phyloP scores from a whole-genome alignment of 2,797 vertebrate genomes.

The Neopelma chrysocephalum region DNA sequence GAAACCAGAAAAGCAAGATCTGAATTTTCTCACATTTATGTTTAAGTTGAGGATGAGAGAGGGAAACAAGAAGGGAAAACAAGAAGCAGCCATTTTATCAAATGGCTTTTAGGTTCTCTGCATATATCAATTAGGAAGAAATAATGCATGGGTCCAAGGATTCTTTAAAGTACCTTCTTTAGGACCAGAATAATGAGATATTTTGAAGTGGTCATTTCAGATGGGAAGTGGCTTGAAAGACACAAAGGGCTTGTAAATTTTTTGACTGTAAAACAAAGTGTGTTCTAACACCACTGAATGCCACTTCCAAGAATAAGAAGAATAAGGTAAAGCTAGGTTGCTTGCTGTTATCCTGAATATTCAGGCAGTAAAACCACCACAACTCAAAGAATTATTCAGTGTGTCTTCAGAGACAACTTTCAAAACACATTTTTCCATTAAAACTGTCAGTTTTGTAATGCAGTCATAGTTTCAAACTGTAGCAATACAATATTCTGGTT shows the following conservation, averaged over 20 bases:
- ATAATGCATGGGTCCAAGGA: background rate
- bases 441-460: conserved; percentile 61
- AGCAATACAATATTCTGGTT: conserved; percentile 40
- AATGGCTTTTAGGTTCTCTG: background rate
- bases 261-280: conserved; percentile 7
- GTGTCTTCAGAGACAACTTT: conserved; percentile 64
- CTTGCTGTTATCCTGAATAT: conserved; percentile 18
- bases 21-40: background rate
- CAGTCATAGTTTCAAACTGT: conserved; percentile 62
- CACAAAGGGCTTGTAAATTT: background rate
- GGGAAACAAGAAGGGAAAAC: background rate
- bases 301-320: background rate
- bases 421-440: conserved; percentile 66
- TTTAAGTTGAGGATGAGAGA: background rate
- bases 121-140: background rate
- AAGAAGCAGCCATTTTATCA: background rate
- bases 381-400: conserved; percentile 45
- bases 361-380: conserved; percentile 52
- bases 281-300: conserved; percentile 18
- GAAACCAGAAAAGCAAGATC: background rate
- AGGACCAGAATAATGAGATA: background rate
- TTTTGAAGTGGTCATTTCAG: background rate
- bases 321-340: conserved; percentile 17
- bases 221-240: background rate
- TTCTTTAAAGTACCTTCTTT: background rate